Conservation (phyloP, 2,797 vertebrate species). For the Halcyon leucocephala region DNA sequence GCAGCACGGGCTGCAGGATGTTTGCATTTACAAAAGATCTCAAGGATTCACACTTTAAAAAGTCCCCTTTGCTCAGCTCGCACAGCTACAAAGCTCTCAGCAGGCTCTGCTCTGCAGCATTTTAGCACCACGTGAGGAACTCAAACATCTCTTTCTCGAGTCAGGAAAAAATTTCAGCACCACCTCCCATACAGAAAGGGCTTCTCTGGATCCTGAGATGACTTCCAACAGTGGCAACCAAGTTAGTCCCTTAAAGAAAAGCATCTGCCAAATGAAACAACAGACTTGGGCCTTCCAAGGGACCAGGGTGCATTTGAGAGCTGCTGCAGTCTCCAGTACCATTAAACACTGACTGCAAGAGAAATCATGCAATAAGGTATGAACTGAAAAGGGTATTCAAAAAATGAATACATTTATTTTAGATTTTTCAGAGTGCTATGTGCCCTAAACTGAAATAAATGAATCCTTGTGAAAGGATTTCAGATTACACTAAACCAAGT, state of each 20-base stretch:
- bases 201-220: neutral
- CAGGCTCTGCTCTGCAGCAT: neutral
- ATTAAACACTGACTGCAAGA: neutral
- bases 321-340: neutral
- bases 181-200: neutral
- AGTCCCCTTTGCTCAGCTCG: neutral
- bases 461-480: neutral
- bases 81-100: neutral
- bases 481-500: neutral
- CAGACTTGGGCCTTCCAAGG: neutral
- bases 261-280: constrained; percentile 1
- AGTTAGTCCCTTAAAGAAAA: neutral
- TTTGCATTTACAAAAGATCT: neutral
- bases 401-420: neutral
- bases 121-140: neutral
- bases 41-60: neutral
- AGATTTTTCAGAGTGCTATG: neutral
- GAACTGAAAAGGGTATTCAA: neutral
- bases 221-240: neutral
- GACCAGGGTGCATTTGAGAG: neutral
- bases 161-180: neutral
- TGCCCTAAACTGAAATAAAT: neutral
- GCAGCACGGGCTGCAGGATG: neutral
- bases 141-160: accelerated
- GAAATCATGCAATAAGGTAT: neutral